Conservation (phyloP, 2,888 invertebrate species). For the Acleris emargana region DNA sequence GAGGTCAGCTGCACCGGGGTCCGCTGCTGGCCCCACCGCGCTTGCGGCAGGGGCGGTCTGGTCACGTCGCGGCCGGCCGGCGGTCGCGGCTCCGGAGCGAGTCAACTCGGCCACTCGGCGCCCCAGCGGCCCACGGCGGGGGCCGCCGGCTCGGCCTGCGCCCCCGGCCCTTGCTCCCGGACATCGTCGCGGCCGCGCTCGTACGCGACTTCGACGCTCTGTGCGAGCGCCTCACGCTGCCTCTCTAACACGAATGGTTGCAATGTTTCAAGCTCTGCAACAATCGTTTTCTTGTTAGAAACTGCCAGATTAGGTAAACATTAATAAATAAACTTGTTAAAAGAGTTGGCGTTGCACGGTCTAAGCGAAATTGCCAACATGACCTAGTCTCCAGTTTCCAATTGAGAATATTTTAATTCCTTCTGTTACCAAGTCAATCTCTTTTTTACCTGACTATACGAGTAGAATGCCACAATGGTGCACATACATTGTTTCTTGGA, state of each 20-base stretch:
- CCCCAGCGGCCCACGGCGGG: conserved; percentile 96
- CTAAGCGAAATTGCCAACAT: no score
- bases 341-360: no score
- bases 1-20: conserved; percentile 56
- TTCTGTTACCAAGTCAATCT: no score
- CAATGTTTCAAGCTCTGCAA: conserved; percentile 90
- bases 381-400: no score
- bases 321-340: no score
- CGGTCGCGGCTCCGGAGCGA: conserved; percentile 85
- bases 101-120: conserved; percentile 99
- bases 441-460: no score
- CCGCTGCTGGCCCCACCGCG: conserved; percentile 69
- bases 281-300: conserved; percentile 22
- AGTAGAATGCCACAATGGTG: no score
- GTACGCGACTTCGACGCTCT: conserved; percentile 77
- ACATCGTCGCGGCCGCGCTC: conserved; percentile 61
- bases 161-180: conserved; percentile 56
- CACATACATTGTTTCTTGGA: no score
- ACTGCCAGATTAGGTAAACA: no score
- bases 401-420: no score
- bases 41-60: conserved; percentile 52
- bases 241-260: conserved; percentile 85
- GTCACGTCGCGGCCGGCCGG: conserved; percentile 48
- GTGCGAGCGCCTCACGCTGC: conserved; percentile 85
- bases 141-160: conserved; percentile 83